Base-by-base conservation (phyloP, 64 coral and sea anemone genomes). In the Pocillopora damicornis region DNA sequence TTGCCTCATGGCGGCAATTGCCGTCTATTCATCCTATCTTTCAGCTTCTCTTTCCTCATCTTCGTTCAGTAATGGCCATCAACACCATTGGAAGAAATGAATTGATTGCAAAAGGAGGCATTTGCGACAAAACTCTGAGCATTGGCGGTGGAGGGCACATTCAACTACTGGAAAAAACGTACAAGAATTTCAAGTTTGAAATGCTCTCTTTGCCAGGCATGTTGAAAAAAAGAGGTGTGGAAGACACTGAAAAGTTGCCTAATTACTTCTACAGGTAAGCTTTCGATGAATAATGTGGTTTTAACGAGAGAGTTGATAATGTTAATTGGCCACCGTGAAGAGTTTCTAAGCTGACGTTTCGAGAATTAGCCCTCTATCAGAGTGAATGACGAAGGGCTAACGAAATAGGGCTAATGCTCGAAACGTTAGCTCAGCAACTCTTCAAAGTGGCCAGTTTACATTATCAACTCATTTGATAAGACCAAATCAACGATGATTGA, bases 1-100 rank as follows among this genome's bases (percentile, higher is more conserved):
- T 98, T 61, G 89, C 95, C 5, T 57, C 95, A 15, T 98, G 95
- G 95, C 62, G 95, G 14, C 72, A 91, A 35, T 75, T 98, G 17
- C 95, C 95, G 13, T 98, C 95, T 0, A 76, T 98, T 92, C 95
- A 98, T 65, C 95, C 95, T 80, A 67, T 98, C 18, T 94, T 94
- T 68, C 87, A 94, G 34, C 89, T 98, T 18, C 78, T 98, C 14
- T 98, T 98, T 77, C 87, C 86, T 63, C 95, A 98, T 76, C 81
- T 98, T 58, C 80, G 87, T 57, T 94, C 89, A 13, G 81, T 94
- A 15, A 93, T 94, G 92, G 95, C 95, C 4, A 89, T 94, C 67
- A 94, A 94, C 80, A 94, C 89, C 9, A 42, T 94, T 16, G 95
- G 89, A 2, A 91, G 92, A 59, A 92, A 87, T 8, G 87, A 98